phyloP scores from a whole-genome alignment of 2,888 invertebrate species.

The Lydus trimaculatus region DNA sequence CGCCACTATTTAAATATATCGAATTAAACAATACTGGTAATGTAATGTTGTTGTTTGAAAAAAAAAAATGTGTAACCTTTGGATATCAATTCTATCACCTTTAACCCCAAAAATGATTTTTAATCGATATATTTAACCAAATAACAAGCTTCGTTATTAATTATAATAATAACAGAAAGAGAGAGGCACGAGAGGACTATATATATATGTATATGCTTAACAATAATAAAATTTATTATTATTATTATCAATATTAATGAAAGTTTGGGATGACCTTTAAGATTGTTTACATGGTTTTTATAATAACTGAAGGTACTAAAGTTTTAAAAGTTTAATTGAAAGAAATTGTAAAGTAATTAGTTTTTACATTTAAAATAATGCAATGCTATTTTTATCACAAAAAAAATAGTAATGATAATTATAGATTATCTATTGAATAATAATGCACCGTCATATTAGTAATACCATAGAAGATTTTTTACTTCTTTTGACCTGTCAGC shows the following conservation, averaged over 20 bases:
- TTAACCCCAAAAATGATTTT: constrained; percentile 25
- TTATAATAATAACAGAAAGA: constrained; percentile 15
- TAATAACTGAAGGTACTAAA: background rate
- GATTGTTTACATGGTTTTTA: background rate
- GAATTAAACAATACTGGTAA: constrained; percentile 21
- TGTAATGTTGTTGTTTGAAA: constrained; percentile 28
- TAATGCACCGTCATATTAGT: background rate
- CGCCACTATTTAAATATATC: too few species aligned
- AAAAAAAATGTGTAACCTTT: constrained; percentile 26
- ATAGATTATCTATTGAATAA: background rate
- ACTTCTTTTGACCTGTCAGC: constrained; percentile 24
- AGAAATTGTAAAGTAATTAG: too few species aligned
- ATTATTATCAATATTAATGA: background rate
- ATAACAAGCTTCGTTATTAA: constrained; percentile 25
- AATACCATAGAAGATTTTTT: constrained; percentile 13
- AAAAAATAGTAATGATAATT: background rate
- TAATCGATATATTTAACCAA: constrained; percentile 30
- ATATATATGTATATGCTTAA: too few species aligned
- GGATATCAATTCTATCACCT: constrained; percentile 26
- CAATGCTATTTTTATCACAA: background rate
- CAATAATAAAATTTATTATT: background rate
- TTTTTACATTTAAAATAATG: too few species aligned
- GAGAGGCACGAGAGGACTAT: background rate
- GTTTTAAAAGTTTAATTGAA: too few species aligned
- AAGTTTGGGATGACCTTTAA: background rate